Evolutionary conservation across 2,113 vertebrate genomes (phyloP), one percentile per base, ranked within the genome.

Genomic region (Athene cunicularia): DNA sequence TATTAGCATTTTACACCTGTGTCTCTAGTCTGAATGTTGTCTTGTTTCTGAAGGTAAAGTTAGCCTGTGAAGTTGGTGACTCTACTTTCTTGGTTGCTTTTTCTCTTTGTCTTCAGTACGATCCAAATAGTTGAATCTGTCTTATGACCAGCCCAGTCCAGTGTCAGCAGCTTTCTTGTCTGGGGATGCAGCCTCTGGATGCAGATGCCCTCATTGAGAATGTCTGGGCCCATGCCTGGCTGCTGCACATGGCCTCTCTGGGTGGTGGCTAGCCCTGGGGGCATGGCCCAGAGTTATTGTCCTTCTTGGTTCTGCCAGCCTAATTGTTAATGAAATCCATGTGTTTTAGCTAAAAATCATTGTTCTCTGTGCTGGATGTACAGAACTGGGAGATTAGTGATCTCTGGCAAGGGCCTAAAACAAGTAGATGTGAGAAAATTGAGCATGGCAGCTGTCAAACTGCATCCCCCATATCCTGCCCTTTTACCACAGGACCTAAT

Each of bases 221-320:
- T 1, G 0, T 39, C 53, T 27, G 32, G 35, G 58, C 9, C 7
- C 1, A 0, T 0, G 2, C 32, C 9, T 50, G 23, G 11, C 8
- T 66, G 28, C 75, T 49, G 9, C 55, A 24, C 2, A 5, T 50
- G 41, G 39, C 27, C 11, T 60, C 26, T 60, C 45, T 1, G 2
- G 32, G 26, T 0, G 1, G 15, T 37, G 60, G 41, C 47, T 43
- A 22, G 71, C 26, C 22, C 27, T 1, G 3, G 43, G 28, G 18
- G 0, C 19, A n/a, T 0, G 2, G 62, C 28, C 18, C 21, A 7
- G 33, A n/a, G 11, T 33, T 55, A 4, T n/a, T 77, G 73, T 80
- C 7, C 8, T 21, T 22, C 64, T 59, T 0, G 0, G 16, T 76
- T 89, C 63, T 91, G 39, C 58, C 33, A 52, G 35, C 68, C 75